A percentile compares a stretch with the other conserved stretches of the same genome.
phyloP scores from a whole-genome alignment of 2,113 vertebrate genomes.

The Xiphophorus hellerii region DNA sequence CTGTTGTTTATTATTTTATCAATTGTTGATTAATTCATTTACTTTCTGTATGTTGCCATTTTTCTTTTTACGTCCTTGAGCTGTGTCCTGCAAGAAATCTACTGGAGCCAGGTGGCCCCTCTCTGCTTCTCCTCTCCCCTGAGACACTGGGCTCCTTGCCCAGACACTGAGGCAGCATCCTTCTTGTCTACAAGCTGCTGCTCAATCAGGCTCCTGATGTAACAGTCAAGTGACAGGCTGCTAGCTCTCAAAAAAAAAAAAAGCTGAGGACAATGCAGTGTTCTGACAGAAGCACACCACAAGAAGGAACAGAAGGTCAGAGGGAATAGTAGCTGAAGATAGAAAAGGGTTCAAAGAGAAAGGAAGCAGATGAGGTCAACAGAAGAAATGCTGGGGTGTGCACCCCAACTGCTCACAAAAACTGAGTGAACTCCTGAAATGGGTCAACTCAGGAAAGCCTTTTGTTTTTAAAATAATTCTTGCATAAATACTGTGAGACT shows the following conservation, averaged over 20 bases:
- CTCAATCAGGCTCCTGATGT: conserved; percentile 47
- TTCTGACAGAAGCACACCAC: conserved; percentile 25
- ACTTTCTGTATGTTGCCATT: conserved; percentile 7
- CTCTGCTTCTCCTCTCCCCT: conserved; percentile 14
- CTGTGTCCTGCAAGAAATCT: conserved; percentile 10
- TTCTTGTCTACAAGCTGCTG: conserved; percentile 29
- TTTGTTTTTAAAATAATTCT: neutral
- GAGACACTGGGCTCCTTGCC: conserved; percentile 51
- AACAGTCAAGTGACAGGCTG: conserved; percentile 39
- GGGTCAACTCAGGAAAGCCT: neutral
- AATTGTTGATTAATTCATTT: conserved; percentile 11
- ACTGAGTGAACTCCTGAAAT: neutral
- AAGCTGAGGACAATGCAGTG: conserved; percentile 46
- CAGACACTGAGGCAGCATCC: conserved; percentile 37
- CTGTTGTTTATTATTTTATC: neutral
- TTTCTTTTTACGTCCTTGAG: conserved; percentile 48
- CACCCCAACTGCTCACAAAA: neutral
- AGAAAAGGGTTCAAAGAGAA: neutral
- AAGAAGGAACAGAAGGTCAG: neutral
- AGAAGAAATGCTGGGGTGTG: no score
- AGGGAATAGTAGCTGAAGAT: neutral
- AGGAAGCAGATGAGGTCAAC: neutral
- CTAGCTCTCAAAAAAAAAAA: conserved; percentile 11
- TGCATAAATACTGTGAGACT: neutral
- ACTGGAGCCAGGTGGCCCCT: conserved; percentile 27